Evolutionary conservation across 2,797 vertebrate species (phyloP), one percentile per base, ranked within the genome.

Genomic region (Pseudocheirus occidentalis): DNA sequence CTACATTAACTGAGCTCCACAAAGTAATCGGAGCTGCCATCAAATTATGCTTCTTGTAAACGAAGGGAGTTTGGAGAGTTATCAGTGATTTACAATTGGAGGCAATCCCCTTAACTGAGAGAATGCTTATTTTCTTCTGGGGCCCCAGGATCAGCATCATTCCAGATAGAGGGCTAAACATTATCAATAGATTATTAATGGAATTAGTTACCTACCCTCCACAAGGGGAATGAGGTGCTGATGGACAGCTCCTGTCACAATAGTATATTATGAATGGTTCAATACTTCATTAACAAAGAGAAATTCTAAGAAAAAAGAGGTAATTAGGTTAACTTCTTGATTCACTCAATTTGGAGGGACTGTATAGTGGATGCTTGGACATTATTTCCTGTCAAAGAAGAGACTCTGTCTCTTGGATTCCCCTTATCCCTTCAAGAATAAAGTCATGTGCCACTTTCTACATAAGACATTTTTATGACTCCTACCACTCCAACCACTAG

Each of bases 1-100:
- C 98, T 98, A 98, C 98, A 98, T 98, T 98, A 98, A 98, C 13
- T 0, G 98, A 98, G 97, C 98, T 98, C 97, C 95, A 98, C 96
- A 97, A 98, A 98, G 97, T 93, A 98, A 98, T 97, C 96, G 93
- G 95, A 96, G 92, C 94, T 96, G 96, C 98, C 98, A 96, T 98
- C 98, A 98, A 98, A 98, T 98, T 97, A 98, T 98, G 98, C 95
- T 96, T 98, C 93, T 95, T 97, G 94, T 98, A 98, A 98, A 97
- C 95, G 97, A 96, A 56, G 93, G 91, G 94, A 97, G 91, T 97
- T 96, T 95, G 94, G 96, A 97, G 95, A 94, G n/a, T 89, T 55
- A 95, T 97, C 94, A 95, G 92, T 96, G 96, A 96, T 97, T 98
- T 97, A 97, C 95, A 95, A 96, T 54, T 66, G 46, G 92, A 55